Evolutionary conservation across 2,797 vertebrate species (phyloP).

Genomic region (Gobio occitaniae): DNA sequence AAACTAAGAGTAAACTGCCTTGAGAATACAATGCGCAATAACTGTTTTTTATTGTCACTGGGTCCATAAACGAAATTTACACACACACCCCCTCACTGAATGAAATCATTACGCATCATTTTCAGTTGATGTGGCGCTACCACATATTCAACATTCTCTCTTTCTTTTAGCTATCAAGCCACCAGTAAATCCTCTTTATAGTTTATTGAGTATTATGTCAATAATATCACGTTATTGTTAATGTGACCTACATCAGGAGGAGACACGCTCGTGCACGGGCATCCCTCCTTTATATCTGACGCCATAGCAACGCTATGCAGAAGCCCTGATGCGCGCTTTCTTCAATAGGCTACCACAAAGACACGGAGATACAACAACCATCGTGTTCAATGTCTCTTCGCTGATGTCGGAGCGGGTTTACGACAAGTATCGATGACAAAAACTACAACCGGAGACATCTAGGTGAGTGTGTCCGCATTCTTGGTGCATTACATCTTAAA

Average conservation of each 20-base stretch:
- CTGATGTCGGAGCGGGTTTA: background rate
- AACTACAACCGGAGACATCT: background rate
- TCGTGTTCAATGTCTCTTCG: slow-evolving; percentile 1
- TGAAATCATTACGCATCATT: background rate
- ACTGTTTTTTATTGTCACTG: too few species aligned
- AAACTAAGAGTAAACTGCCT: background rate
- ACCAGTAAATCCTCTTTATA: background rate
- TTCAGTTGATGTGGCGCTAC: background rate
- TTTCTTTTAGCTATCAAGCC: background rate
- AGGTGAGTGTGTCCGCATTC: slow-evolving; percentile 29
- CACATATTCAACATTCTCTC: background rate
- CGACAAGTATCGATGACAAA: background rate
- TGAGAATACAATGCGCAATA: background rate
- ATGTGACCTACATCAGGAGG: slow-evolving; percentile 40
- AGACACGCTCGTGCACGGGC: slow-evolving; percentile 36
- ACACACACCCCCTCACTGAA: background rate
- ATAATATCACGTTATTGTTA: slow-evolving; percentile 8
- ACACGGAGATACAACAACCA: slow-evolving; percentile 14
- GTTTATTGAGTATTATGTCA: background rate
- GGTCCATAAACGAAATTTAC: background rate
- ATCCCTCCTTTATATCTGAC: slow-evolving; percentile 44
- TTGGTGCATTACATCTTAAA: slow-evolving; percentile 10
- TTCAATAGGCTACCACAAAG: slow-evolving; percentile 6
- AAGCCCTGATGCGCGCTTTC: slow-evolving; percentile 25
- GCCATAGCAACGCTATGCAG: slow-evolving; percentile 40